A percentile compares a stretch with the other conserved stretches of the same genome.
phyloP scores from a whole-genome alignment of 2,113 vertebrate genomes.

The Piaya cayana region DNA sequence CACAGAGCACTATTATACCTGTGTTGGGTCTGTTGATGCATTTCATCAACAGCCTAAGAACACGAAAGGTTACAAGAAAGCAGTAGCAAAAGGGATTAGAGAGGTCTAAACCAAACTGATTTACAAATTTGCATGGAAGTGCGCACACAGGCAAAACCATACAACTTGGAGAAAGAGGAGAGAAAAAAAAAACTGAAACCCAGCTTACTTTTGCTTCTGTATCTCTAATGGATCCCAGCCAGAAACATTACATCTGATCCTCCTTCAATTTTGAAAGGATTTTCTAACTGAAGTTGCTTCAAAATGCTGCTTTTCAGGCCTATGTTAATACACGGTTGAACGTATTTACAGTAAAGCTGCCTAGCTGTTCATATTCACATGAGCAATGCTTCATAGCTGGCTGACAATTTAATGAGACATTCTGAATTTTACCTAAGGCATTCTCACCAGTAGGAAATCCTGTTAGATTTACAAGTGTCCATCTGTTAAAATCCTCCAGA shows the following conservation, averaged over 20 bases:
- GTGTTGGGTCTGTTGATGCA: neutral
- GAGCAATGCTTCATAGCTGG: conserved; percentile 70
- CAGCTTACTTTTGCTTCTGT: neutral
- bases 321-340: neutral
- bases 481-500: conserved; percentile 79
- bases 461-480: conserved; percentile 82
- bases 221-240: neutral
- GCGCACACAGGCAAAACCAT: neutral
- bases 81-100: neutral
- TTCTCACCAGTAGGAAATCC: conserved; percentile 79
- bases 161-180: neutral
- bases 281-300: neutral
- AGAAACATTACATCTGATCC: conserved; percentile 11
- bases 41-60: neutral
- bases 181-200: neutral
- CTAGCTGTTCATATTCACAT: conserved; percentile 59
- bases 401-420: conserved; percentile 81
- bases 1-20: neutral
- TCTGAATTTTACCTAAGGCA: conserved; percentile 79
- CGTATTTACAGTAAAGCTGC: conserved; percentile 47
- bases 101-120: neutral
- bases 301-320: conserved; percentile 13
- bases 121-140: neutral
- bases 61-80: neutral
- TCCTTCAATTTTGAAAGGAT: conserved; percentile 14